Evolutionary conservation across 2,113 vertebrate genomes (phyloP).

Genomic region (Saiga tatarica): DNA sequence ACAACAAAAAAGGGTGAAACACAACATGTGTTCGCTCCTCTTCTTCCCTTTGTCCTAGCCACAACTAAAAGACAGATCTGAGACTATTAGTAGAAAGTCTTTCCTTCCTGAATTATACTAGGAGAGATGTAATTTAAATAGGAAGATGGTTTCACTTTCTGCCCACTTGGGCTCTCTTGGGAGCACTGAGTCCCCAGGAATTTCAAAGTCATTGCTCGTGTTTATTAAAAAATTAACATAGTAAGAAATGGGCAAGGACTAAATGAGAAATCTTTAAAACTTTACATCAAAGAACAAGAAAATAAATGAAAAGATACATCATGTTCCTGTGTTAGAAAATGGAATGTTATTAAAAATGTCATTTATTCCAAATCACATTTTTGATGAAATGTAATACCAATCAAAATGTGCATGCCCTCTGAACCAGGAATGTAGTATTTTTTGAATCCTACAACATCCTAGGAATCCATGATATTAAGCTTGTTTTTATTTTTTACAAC

Average conservation of each 20-base stretch:
- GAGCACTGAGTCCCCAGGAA: background rate
- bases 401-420: background rate
- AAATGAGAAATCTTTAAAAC: background rate
- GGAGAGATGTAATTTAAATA: background rate
- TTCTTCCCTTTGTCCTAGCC: background rate
- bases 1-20: background rate
- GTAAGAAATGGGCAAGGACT: background rate
- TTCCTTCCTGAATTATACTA: background rate
- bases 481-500: slow-evolving; percentile 33
- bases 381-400: background rate
- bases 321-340: slow-evolving; percentile 1
- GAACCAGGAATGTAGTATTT: background rate
- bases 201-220: background rate
- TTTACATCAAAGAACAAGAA: background rate
- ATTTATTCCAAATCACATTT: slow-evolving; percentile 13
- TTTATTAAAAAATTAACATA: slow-evolving; percentile 33
- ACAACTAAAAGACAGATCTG: background rate
- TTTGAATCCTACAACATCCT: background rate
- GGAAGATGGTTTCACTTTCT: background rate
- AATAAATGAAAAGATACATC: background rate
- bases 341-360: background rate
- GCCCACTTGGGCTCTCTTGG: background rate
- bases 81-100: background rate
- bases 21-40: background rate
- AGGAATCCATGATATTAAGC: background rate